Base-by-base conservation (phyloP, 2,113 vertebrate genomes). In the Penelope pileata region DNA sequence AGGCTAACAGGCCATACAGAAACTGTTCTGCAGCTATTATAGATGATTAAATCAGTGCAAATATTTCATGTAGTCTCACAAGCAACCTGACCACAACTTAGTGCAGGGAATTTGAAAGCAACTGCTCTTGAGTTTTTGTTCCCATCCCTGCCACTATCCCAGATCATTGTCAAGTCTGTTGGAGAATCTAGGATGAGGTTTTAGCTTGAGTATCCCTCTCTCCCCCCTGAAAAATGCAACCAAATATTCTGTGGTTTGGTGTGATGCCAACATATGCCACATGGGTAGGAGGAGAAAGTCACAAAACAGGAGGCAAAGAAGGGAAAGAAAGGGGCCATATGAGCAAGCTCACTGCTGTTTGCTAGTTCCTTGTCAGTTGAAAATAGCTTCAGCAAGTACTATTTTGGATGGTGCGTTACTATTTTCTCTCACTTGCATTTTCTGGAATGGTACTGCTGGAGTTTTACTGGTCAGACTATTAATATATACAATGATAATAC, bases 401-500 rank as follows among this genome's bases (percentile, higher is more conserved):
- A 1, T n/a, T 89, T 89, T 48, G 66, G 40, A 51, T 2, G 30
- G 69, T 56, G 86, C 47, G 1, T 82, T 40, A 22, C 53, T 84
- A 51, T 69, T 92, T 92, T 69, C 64, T 79, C 74, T 79, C 84
- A 88, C 47, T 80, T 83, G 66, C 40, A 24, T 85, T 87, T 73
- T 79, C 43, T 91, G 84, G 72, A 86, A 76, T 29, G 40, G 64
- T 45, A 54, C 30, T 93, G 54, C 66, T 9, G 40, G 36, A 42
- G 53, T 68, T 95, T 92, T 69, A 73, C 67, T 54, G 53, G 50
- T 91, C 78, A 83, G 81, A 83, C 38, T 91, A 89, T 89, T 77
- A 91, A 92, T 91, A 73, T 89, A 95, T 92, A 94, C 93, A 95
- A 79, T 4, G 58, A 56, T 93, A 94, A 92, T 83, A 82, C 62